Evolutionary conservation across 2,888 invertebrate species (phyloP), one percentile per base, ranked within the genome.

Genomic region (Xanthostigma xanthostigma): DNA sequence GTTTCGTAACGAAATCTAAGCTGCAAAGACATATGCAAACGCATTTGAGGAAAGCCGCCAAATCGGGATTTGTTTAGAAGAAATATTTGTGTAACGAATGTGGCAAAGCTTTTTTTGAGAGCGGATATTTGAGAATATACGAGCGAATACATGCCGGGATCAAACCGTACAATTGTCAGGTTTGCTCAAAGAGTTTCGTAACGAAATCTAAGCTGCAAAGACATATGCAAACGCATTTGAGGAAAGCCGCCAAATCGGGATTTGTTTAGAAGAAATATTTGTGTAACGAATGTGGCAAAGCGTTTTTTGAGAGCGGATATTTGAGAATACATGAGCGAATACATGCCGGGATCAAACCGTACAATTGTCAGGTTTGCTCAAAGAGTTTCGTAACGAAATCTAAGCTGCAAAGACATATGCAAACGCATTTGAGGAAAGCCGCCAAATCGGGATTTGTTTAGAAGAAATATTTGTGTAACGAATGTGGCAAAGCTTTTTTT

Each of bases 291-390:
- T 64, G 64, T 41, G 49, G 49, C 11, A 63, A 63, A 52, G 51
- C 55, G 9, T 64, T 63, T 45, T 63, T 60, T 48, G 64, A 64
- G 49, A 62, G 62, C 1, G 62, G 62, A 17, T 63, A 64, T 52
- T 53, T 65, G 40, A 60, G 61, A 46, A 57, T 62, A 36, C 64
- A 66, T 49, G 56, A 61, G 53, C 55, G 62, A 36, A 56, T 59
- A 17, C 66, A 66, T 39, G 62, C 64, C 0, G 64, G 64, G 1
- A 61, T 62, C 48, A 58, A 58, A 48, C 64, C 65, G 1, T 64
- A 58, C 47, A 49, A 55, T 11, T 66, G 66, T 49, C 51, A 54
- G 3, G 48, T 60, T 10, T 65, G 64, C 47, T 53, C 53, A 2
- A 65, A 65, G 52, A 58, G 57, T 3, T 66, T 65, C 48, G 59